Percentiles rank a stretch among this genome's conserved stretches.
Conservation (phyloP, 2,113 vertebrate genomes). For the Phoenicopterus ruber region DNA sequence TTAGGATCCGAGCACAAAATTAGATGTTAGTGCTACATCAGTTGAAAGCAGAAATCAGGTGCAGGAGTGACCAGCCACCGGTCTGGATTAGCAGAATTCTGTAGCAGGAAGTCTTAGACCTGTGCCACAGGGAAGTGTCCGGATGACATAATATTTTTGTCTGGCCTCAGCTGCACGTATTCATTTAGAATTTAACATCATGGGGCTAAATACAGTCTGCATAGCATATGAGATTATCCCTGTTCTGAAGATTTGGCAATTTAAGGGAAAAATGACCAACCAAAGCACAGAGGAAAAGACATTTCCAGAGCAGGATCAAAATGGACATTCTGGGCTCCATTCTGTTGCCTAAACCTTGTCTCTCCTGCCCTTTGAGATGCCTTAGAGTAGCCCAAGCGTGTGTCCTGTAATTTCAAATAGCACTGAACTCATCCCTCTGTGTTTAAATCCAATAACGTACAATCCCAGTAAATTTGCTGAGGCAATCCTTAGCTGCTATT, state of each 20-base stretch:
- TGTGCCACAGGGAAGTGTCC: neutral
- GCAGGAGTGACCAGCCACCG: neutral
- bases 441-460: neutral
- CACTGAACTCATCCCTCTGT: neutral
- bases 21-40: neutral
- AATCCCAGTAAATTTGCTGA: neutral
- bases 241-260: neutral
- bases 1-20: neutral
- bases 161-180: neutral
- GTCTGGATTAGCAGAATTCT: neutral
- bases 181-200: neutral
- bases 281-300: neutral
- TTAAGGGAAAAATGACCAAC: neutral
- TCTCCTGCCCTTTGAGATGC: neutral
- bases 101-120: neutral
- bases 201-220: neutral
- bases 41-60: neutral
- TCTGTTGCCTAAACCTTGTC: neutral
- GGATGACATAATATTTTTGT: neutral
- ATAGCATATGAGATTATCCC: neutral
- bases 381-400: neutral
- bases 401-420: neutral
- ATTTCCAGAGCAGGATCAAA: neutral
- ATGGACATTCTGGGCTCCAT: neutral
- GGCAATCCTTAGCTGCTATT: neutral